Conservation (phyloP, 2,888 invertebrate genomes). For the Tromatobia lineatoria region DNA sequence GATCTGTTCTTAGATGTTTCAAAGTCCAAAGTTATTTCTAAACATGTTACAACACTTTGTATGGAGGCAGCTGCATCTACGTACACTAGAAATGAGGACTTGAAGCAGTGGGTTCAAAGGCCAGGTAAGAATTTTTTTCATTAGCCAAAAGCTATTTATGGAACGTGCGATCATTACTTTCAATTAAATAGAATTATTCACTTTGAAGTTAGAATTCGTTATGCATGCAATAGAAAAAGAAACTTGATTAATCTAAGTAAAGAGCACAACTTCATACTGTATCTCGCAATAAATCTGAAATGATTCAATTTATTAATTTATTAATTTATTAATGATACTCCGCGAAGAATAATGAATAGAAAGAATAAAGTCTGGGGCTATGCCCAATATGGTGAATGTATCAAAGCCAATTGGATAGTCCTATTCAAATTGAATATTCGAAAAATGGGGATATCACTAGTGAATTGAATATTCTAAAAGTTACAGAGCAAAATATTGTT, state of each 20-base stretch:
- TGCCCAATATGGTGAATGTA: too few relatives aligned
- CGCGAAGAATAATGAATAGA: too few relatives aligned
- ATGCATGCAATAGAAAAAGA: not conserved
- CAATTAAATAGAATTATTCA: not conserved
- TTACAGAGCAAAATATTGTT: too few relatives aligned
- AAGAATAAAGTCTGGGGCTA: too few relatives aligned
- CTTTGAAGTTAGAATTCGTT: not conserved
- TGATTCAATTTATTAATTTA: too few relatives aligned
- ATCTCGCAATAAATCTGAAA: too few relatives aligned
- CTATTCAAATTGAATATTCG: too few relatives aligned
- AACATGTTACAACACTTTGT: slow-evolving; percentile 92
- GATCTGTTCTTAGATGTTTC: slow-evolving; percentile 92
- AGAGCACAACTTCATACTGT: too few relatives aligned
- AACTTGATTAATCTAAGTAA: not conserved
- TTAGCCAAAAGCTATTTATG: not conserved
- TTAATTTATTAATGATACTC: too few relatives aligned
- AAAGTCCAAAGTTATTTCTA: slow-evolving; percentile 90
- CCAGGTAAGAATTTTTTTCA: slow-evolving; percentile 88
- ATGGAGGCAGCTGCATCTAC: slow-evolving; percentile 92
- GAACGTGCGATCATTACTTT: not conserved
- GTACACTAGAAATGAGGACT: slow-evolving; percentile 92
- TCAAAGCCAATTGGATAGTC: too few relatives aligned
- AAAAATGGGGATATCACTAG: too few relatives aligned
- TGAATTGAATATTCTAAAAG: too few relatives aligned
- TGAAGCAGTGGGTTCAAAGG: slow-evolving; percentile 92